Evolutionary conservation across 2,797 vertebrate genomes (phyloP), one percentile per base, ranked within the genome.

Genomic region (Neosilurus hyrtlii): DNA sequence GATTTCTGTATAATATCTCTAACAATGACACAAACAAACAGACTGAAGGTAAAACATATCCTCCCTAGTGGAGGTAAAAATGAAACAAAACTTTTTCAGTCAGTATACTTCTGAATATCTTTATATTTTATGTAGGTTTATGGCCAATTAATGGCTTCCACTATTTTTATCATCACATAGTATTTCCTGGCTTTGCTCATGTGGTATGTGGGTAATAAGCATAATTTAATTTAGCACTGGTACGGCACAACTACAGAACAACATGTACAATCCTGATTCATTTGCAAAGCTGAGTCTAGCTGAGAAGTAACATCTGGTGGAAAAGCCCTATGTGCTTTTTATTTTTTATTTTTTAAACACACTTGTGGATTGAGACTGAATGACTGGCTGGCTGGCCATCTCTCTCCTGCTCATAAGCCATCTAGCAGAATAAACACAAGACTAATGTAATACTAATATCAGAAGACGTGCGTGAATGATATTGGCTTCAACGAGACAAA

Each of bases 401-500:
- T 26, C n/a, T 26, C 35, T 26, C 43, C 43, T 51, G 14, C 57
- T 63, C 35, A 77, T 37, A 16, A 49, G 11, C 56, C 15, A 9
- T 63, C 35, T 18, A 65, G 61, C 43, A 30, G 15, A 78, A 78
- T 52, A 65, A 51, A 52, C 61, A 51, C n/a, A 51, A 78, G 43
- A 78, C 9, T 52, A 30, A 79, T 43, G 6, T 79, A 30, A 79
- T 78, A 78, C 65, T 79, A 79, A 79, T 65, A 79, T 81, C 68
- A 62, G 37, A 56, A 73, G 43, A 56, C 30, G 78, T 66, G 67
- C 8, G 59, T 54, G 59, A 22, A 73, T 81, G 75, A 59, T 76
- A 82, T 79, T 73, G 65, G 30, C 78, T 82, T 79, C 83, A 83
- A 82, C 81, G 78, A 81, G 77, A 86, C 84, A 78, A 88, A 86